phyloP scores from a whole-genome alignment of 2,888 invertebrate genomes.

The Dendrolimus houi region DNA sequence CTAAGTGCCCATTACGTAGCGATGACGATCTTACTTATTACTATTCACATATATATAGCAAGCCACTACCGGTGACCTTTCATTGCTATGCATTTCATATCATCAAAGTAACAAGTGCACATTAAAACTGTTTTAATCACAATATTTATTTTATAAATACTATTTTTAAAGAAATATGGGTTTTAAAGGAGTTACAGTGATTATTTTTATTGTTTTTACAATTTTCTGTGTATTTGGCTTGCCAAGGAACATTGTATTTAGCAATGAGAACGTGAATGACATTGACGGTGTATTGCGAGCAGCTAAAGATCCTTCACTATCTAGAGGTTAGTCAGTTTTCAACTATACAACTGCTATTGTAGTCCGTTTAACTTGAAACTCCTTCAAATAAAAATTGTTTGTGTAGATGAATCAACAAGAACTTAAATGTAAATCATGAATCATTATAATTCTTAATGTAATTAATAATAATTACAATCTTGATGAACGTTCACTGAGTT shows the following conservation, averaged over 20 bases:
- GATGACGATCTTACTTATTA: background rate
- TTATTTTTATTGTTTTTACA: background rate
- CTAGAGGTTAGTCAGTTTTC: background rate
- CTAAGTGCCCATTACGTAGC: too few species aligned
- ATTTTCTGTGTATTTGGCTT: background rate
- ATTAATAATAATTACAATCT: too few species aligned
- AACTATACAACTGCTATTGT: too few species aligned
- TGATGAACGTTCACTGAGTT: too few species aligned
- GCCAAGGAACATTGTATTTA: background rate
- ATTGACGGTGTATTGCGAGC: background rate
- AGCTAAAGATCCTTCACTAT: background rate
- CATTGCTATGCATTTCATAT: constrained; percentile 20
- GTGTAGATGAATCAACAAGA: too few species aligned
- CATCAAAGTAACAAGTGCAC: background rate
- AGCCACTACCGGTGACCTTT: constrained; percentile 22
- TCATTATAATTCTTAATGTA: too few species aligned
- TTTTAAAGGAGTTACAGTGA: background rate
- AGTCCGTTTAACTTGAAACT: too few species aligned
- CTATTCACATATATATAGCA: background rate
- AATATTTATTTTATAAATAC: background rate
- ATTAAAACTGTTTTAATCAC: background rate
- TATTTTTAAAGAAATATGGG: background rate
- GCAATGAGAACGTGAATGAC: background rate
- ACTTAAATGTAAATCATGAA: too few species aligned
- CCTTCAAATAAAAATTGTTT: too few species aligned